Conservation (phyloP, 2,888 invertebrate species). For the Encarsia formosa region DNA sequence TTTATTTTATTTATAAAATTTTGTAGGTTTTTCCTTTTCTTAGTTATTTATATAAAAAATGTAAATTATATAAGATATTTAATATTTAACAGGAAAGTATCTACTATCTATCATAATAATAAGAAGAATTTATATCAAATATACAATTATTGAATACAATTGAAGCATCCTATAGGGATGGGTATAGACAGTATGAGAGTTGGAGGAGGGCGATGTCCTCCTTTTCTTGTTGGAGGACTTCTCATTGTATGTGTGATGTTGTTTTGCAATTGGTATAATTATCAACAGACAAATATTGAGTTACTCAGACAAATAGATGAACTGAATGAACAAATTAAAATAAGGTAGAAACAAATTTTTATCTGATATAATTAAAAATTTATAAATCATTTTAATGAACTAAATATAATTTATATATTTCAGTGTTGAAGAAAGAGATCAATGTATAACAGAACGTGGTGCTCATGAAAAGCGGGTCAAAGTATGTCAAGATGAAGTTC, state of each 20-base stretch:
- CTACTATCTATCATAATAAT: too few relatives aligned
- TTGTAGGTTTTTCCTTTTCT: too few relatives aligned
- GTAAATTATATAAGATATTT: too few relatives aligned
- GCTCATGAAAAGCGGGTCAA: slow-evolving; percentile 32
- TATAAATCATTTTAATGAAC: neutral
- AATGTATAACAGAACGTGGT: slow-evolving; percentile 40
- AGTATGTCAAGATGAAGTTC: slow-evolving; percentile 37
- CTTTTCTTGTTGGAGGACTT: slow-evolving; percentile 46
- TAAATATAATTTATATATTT: slow-evolving; percentile 9
- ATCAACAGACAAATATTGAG: slow-evolving; percentile 46
- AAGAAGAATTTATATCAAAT: too few relatives aligned
- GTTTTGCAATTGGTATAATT: slow-evolving; percentile 48
- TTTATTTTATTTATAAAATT: too few relatives aligned
- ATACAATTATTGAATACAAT: too few relatives aligned
- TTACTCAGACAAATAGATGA: slow-evolving; percentile 46
- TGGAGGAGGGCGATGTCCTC: slow-evolving; percentile 48
- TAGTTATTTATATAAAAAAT: too few relatives aligned
- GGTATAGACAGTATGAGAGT: slow-evolving; percentile 47
- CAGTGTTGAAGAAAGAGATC: slow-evolving; percentile 47
- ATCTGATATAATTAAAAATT: slow-evolving; percentile 3
- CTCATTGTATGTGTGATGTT: slow-evolving; percentile 44
- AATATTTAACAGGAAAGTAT: too few relatives aligned
- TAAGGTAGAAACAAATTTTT: slow-evolving; percentile 38
- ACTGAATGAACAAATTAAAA: slow-evolving; percentile 45
- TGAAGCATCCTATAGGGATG: too few relatives aligned